Conservation (phyloP, 2,113 vertebrate species). For the Campylomormyrus tamandua region DNA sequence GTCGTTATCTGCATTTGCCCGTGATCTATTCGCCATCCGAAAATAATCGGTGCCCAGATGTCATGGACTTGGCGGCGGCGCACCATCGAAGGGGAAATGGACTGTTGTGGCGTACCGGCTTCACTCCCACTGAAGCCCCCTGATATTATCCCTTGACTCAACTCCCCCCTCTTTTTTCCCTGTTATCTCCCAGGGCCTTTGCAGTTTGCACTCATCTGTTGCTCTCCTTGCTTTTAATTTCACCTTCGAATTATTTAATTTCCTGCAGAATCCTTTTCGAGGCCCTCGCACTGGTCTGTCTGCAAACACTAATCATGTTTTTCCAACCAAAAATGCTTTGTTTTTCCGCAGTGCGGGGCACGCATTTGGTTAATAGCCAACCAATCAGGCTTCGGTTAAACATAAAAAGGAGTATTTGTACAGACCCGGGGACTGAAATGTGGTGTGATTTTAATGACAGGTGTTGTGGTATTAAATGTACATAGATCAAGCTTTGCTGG, state of each 20-base stretch:
- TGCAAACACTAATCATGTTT: constrained; percentile 1
- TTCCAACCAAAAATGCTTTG: neutral
- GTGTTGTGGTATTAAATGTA: constrained; percentile 7
- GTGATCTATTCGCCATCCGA: constrained; percentile 38
- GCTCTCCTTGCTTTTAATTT: neutral
- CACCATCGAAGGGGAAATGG: constrained; percentile 46
- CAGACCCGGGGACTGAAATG: neutral
- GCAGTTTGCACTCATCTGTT: neutral
- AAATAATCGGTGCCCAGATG: constrained; percentile 33
- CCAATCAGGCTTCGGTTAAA: neutral
- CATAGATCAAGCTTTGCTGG: neutral
- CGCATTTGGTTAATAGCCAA: neutral
- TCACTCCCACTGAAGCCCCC: neutral
- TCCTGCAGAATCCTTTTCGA: neutral
- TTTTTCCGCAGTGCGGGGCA: neutral
- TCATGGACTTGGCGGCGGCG: constrained; percentile 32
- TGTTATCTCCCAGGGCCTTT: neutral
- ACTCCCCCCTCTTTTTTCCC: neutral
- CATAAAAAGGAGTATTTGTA: neutral
- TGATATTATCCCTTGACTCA: neutral
- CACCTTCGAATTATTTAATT: neutral
- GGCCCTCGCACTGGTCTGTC: neutral
- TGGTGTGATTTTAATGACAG: neutral
- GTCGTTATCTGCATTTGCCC: constrained; percentile 36
- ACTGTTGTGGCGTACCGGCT: constrained; percentile 28